Evolutionary conservation across 2,797 vertebrate genomes (phyloP).

Genomic region (Muscicapa comitata): DNA sequence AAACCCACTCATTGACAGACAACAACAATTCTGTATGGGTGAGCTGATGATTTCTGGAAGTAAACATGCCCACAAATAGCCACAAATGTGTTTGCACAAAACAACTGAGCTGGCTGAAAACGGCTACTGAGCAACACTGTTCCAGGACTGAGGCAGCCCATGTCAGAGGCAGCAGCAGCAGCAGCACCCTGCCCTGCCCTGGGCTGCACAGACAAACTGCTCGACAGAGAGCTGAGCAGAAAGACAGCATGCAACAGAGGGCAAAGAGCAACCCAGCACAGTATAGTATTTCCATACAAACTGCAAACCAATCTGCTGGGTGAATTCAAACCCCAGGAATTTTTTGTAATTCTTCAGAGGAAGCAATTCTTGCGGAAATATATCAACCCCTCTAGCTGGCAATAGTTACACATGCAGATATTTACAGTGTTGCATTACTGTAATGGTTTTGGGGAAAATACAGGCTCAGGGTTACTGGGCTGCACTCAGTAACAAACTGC

Average conservation of each 20-base stretch:
- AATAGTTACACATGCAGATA: slow-evolving; percentile 40
- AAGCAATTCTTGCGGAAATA: neutral
- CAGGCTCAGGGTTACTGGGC: neutral
- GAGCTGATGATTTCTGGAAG: neutral
- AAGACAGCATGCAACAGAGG: neutral
- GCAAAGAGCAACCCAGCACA: neutral
- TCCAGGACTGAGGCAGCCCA: neutral
- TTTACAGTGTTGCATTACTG: neutral
- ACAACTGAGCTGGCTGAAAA: neutral
- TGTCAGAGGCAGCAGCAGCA: neutral
- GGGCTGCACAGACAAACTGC: neutral
- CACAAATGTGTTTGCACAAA: neutral
- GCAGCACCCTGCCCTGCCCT: neutral
- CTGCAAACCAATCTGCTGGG: neutral
- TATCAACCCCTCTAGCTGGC: slow-evolving; percentile 9
- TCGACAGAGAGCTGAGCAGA: fast-evolving
- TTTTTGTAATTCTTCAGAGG: neutral
- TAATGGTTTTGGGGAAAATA: neutral
- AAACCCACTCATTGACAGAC: slow-evolving; percentile 37
- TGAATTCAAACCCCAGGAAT: neutral
- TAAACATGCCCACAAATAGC: neutral
- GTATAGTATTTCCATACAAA: neutral
- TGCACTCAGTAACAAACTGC: neutral
- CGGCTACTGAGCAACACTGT: neutral
- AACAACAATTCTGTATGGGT: neutral